Base-by-base conservation (phyloP, 2,113 vertebrate species). In the Ictidomys tridecemlineatus region DNA sequence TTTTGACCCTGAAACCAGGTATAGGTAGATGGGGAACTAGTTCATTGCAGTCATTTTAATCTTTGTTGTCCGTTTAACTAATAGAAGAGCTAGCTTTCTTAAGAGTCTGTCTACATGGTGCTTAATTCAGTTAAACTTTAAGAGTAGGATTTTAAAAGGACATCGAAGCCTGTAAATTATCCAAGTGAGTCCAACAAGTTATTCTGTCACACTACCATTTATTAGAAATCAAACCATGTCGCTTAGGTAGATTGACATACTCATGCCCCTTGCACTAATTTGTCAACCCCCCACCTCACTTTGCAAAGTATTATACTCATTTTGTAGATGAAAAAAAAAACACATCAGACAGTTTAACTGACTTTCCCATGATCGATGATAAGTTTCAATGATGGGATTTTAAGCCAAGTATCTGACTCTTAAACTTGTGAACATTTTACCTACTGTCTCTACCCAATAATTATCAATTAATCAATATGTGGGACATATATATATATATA, bases 11-110 rank as follows among this genome's bases (percentile, higher is more conserved):
- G 34, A 11, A n/a, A 8, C 14, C 2, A 26, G 14, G 24, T 76
- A 4, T 39, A 45, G 9, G 32, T 53, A 63, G 80, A 76, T 74
- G 20, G 26, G 48, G 22, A 20, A 69, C 51, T 85, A 63, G 13
- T 88, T 91, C 26, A 69, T 42, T 69, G 77, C 73, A 87, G 48
- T 13, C 18, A 34, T 91, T 91, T 94, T 78, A 65, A 69, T 92
- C 42, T 91, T 87, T 78, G 63, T 39, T 87, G 14, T 63, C 18
- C 39, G 45, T 39, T 63, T 91, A 85, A 32, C 28, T 65, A 53
- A 74, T 70, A 69, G 74, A 69, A 45, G 24, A 85, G 53, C 13
- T 86, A 22, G 28, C 63, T 76, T 91, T 77, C 78, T 58, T 72
- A 73, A 37, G 45, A 73, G 42, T 42, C 45, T 78, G 37, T 20